Percentiles rank a stretch among this genome's conserved stretches.
phyloP scores from a whole-genome alignment of 2,797 vertebrate genomes.

The Crossoptilon crossoptilon region DNA sequence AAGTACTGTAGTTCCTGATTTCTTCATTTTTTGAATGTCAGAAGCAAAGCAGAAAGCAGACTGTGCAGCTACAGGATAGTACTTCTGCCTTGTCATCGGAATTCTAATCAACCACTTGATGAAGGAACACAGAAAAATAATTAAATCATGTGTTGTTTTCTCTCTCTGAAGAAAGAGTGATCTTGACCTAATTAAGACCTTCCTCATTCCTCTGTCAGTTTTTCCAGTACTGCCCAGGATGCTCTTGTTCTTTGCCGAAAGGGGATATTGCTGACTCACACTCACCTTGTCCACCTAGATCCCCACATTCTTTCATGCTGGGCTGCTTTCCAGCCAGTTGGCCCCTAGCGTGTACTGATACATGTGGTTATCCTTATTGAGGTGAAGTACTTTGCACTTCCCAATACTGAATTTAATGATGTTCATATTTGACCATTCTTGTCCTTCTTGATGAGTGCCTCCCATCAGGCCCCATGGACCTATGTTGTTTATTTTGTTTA shows the following conservation, averaged over 20 bases:
- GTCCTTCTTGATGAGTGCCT: neutral
- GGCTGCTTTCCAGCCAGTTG: neutral
- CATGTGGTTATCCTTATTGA: neutral
- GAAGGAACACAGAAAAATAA: neutral
- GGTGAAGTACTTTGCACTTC: neutral
- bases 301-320: neutral
- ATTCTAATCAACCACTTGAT: neutral
- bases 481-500: neutral
- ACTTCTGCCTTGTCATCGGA: neutral
- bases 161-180: neutral
- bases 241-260: neutral
- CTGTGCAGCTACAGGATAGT: neutral
- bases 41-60: neutral
- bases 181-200: neutral
- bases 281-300: neutral
- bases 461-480: neutral
- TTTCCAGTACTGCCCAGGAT: neutral
- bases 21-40: neutral
- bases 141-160: neutral
- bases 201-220: neutral
- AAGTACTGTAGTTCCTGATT: neutral
- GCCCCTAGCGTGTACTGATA: neutral
- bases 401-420: neutral
- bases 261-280: neutral
- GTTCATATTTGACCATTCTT: neutral